phyloP scores from a whole-genome alignment of 2,113 vertebrate genomes.

The Mobula birostris region DNA sequence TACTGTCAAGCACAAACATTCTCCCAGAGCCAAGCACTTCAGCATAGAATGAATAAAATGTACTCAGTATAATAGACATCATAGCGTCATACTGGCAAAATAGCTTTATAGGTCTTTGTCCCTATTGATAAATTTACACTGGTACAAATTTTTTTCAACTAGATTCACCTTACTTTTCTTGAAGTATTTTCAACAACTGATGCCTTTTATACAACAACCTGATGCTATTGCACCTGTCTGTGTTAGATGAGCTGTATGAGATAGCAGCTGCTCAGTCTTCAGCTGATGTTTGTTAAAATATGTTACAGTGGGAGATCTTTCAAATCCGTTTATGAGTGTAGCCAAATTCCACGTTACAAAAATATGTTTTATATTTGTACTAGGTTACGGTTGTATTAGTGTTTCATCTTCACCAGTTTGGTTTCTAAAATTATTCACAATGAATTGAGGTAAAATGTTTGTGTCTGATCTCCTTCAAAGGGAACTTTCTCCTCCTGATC shows the following conservation, averaged over 20 bases:
- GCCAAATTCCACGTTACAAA: neutral
- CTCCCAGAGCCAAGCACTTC: neutral
- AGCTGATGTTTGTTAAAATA: neutral
- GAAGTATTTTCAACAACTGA: too few species aligned
- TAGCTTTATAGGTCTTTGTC: neutral
- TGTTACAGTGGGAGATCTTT: neutral
- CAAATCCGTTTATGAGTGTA: neutral
- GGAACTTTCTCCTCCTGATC: neutral
- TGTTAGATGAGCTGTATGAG: neutral
- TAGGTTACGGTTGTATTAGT: neutral
- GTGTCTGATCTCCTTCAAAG: neutral
- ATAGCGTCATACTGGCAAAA: neutral
- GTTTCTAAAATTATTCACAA: neutral
- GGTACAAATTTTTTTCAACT: neutral
- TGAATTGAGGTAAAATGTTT: neutral
- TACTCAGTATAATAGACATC: neutral
- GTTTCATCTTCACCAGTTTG: neutral
- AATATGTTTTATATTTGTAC: neutral
- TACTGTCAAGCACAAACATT: neutral
- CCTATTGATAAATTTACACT: neutral
- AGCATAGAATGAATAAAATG: neutral
- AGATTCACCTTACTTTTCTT: neutral
- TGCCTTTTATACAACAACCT: neutral
- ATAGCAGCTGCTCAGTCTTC: neutral
- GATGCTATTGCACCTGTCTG: neutral